Percentiles rank a stretch among this genome's conserved stretches.
Evolutionary conservation across 2,113 vertebrate species (phyloP).

Genomic region (Genyomyrus donnyi): DNA sequence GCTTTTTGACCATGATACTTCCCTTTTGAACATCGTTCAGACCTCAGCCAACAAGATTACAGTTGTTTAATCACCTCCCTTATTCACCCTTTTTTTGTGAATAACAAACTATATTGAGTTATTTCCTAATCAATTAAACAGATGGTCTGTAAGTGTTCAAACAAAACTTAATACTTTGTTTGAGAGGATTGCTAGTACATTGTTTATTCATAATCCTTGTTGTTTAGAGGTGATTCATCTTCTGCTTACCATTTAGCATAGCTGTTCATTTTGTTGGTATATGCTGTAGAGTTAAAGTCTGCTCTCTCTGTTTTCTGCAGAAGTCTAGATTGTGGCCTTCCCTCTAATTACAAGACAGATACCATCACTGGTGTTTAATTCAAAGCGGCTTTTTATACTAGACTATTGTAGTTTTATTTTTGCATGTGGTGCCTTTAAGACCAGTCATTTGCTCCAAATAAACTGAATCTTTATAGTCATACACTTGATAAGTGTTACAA

Average conservation of each 20-base stretch:
- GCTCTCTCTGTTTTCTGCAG: neutral
- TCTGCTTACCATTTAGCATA: neutral
- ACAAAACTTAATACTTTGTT: neutral
- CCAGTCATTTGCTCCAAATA: neutral
- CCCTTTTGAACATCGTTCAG: neutral
- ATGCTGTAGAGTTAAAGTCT: neutral
- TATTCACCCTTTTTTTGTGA: neutral
- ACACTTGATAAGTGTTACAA: neutral
- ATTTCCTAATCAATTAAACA: neutral
- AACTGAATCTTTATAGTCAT: neutral
- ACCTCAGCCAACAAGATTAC: neutral
- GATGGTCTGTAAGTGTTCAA: neutral
- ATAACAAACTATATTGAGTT: neutral
- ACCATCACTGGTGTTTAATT: neutral
- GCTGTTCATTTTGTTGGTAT: neutral
- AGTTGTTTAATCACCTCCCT: neutral
- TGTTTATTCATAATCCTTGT: neutral
- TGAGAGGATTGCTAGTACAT: neutral
- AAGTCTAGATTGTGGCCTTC: neutral
- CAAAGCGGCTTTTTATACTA: neutral
- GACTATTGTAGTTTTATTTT: neutral
- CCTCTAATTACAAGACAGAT: constrained; percentile 1
- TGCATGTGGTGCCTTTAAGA: neutral
- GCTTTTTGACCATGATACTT: neutral
- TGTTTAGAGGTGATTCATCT: neutral